These are phyloP conservation scores for Lerema accius DNA, from an alignment of 1,140 invertebrate species.

Conservation along the genomic window DNA sequence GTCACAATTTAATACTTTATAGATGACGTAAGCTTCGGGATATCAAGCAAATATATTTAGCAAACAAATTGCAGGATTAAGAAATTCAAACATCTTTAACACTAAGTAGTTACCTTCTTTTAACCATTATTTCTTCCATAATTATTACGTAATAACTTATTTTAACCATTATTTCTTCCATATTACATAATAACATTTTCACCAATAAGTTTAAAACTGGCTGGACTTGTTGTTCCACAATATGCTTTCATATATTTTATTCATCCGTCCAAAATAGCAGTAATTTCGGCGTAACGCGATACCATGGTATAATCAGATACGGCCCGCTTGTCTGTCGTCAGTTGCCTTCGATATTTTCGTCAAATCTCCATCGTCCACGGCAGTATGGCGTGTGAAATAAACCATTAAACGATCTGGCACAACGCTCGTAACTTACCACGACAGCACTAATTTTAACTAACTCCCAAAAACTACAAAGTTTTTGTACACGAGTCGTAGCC, in stretches of 20 bases:
- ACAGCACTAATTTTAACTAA: conserved; percentile 6
- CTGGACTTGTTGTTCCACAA: neutral
- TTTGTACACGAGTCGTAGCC: neutral
- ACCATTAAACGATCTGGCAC: conserved; percentile 50
- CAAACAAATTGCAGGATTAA: neutral
- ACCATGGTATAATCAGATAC: conserved; percentile 21
- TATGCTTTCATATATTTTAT: conserved; percentile 4
- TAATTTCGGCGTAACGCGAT: conserved; percentile 55
- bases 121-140: conserved; percentile 11
- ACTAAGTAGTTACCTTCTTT: too few species aligned
- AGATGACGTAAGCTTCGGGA: neutral
- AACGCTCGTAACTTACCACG: conserved; percentile 35
- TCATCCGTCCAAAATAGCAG: conserved; percentile 23
- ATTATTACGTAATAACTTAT: too few species aligned
- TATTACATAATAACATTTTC: too few species aligned
- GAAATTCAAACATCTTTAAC: too few species aligned
- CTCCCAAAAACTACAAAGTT: conserved; percentile 3
- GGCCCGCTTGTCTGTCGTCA: conserved; percentile 57
- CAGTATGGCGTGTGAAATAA: conserved; percentile 55
- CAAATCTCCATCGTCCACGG: conserved; percentile 46
- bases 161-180: too few species aligned
- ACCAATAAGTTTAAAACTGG: neutral
- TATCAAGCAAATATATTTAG: neutral
- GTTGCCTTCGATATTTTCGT: conserved; percentile 67
- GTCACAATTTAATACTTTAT: neutral